Conservation (phyloP, 2,888 invertebrate genomes). For the Zeuzera pyrina region DNA sequence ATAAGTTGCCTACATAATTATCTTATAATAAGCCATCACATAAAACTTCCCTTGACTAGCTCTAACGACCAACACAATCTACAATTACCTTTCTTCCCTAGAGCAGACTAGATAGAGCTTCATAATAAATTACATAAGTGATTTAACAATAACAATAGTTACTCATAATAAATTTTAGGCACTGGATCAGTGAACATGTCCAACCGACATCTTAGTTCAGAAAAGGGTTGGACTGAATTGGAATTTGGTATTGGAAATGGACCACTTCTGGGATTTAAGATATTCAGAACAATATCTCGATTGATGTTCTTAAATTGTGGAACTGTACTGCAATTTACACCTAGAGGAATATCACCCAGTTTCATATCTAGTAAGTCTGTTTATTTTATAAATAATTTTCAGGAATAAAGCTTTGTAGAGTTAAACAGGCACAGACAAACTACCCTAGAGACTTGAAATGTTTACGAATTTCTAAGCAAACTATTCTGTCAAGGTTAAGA, state of each 20-base stretch:
- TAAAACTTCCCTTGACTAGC: no score
- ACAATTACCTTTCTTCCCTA: no score
- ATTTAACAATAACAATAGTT: neutral
- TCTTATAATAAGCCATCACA: no score
- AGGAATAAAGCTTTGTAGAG: neutral
- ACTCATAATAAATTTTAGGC: conserved; percentile 52
- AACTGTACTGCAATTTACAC: conserved; percentile 82
- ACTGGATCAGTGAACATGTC: conserved; percentile 83
- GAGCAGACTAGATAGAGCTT: no score
- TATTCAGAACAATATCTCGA: conserved; percentile 82
- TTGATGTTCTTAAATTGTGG: conserved; percentile 85
- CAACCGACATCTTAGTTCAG: conserved; percentile 83
- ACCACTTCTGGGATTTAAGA: conserved; percentile 83
- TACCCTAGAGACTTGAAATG: no score
- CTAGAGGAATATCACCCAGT: conserved; percentile 83
- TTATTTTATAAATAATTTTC: neutral
- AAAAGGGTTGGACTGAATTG: conserved; percentile 90
- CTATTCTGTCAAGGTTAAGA: no score
- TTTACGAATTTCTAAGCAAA: no score
- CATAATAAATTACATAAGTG: no score
- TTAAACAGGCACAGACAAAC: neutral
- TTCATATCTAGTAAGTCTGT: conserved; percentile 79
- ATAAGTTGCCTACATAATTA: no score
- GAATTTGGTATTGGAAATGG: conserved; percentile 91
- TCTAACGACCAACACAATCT: no score